Evolutionary conservation across 2,888 invertebrate genomes (phyloP).

Genomic region (Acleris sparsana): DNA sequence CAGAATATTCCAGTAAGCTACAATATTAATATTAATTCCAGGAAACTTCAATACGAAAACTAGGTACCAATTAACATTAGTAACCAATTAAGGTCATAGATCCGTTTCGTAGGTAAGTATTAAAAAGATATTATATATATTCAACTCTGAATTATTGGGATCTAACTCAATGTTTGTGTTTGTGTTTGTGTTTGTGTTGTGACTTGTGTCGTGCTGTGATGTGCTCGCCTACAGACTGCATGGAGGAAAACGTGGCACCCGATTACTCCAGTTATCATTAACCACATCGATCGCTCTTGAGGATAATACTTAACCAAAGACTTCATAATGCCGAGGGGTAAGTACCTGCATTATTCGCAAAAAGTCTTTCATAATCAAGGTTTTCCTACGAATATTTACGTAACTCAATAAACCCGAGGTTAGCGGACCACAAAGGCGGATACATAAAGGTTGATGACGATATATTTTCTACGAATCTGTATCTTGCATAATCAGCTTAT

Average conservation of each 20-base stretch:
- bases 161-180: slow-evolving; percentile 44
- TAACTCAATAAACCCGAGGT: neutral
- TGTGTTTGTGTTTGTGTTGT: slow-evolving; percentile 44
- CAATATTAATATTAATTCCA: slow-evolving; percentile 45
- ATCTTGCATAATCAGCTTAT: no score
- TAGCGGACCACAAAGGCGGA: slow-evolving; percentile 8
- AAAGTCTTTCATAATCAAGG: neutral
- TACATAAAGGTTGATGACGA: neutral
- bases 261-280: slow-evolving; percentile 57
- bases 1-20: slow-evolving; percentile 8
- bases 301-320: slow-evolving; percentile 48
- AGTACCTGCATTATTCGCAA: slow-evolving; percentile 44
- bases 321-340: slow-evolving; percentile 70
- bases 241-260: slow-evolving; percentile 54
- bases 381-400: neutral
- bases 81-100: slow-evolving; percentile 41
- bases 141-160: slow-evolving; percentile 8
- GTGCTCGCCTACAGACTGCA: slow-evolving; percentile 57
- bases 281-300: slow-evolving; percentile 52
- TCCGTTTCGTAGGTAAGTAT: slow-evolving; percentile 41
- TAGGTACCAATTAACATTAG: neutral
- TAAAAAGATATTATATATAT: neutral
- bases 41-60: slow-evolving; percentile 62
- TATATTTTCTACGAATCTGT: neutral
- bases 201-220: slow-evolving; percentile 50